phyloP scores from a whole-genome alignment of 2,888 invertebrate species.

The Polyploca ridens region DNA sequence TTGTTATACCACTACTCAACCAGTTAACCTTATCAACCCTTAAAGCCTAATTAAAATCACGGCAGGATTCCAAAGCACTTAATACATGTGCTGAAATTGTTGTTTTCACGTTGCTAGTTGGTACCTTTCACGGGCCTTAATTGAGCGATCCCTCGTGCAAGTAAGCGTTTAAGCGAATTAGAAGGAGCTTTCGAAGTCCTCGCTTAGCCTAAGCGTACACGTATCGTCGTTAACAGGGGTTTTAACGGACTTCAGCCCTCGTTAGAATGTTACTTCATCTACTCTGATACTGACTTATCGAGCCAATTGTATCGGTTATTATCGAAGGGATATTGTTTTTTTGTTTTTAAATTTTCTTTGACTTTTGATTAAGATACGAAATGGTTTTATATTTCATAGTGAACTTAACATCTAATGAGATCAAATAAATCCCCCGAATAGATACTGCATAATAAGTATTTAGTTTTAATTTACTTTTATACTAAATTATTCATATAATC shows the following conservation, averaged over 20 bases:
- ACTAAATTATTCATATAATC: too few relatives aligned
- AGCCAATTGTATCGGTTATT: constrained; percentile 16
- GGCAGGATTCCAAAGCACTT: constrained; percentile 5
- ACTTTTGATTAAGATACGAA: not conserved
- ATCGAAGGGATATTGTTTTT: not conserved
- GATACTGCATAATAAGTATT: too few relatives aligned
- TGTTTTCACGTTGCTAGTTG: constrained; percentile 9
- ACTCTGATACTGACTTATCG: constrained; percentile 20
- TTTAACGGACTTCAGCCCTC: constrained; percentile 39
- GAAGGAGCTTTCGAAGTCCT: constrained; percentile 40
- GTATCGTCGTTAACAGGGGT: constrained; percentile 43
- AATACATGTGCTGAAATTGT: constrained; percentile 7
- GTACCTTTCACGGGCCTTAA: constrained; percentile 24
- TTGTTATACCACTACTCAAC: not conserved
- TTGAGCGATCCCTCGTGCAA: constrained; percentile 36
- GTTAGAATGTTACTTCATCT: constrained; percentile 31
- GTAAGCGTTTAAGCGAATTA: constrained; percentile 42
- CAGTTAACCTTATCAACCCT: not conserved
- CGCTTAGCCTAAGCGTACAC: constrained; percentile 40
- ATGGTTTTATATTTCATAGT: not conserved
- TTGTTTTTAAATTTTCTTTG: not conserved
- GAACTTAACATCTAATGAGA: too few relatives aligned
- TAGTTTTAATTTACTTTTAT: too few relatives aligned
- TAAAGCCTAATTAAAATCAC: constrained; percentile 11
- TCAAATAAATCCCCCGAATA: too few relatives aligned